Base-by-base conservation (phyloP, 1,140 invertebrate genomes). In the Laupala kohalensis region DNA sequence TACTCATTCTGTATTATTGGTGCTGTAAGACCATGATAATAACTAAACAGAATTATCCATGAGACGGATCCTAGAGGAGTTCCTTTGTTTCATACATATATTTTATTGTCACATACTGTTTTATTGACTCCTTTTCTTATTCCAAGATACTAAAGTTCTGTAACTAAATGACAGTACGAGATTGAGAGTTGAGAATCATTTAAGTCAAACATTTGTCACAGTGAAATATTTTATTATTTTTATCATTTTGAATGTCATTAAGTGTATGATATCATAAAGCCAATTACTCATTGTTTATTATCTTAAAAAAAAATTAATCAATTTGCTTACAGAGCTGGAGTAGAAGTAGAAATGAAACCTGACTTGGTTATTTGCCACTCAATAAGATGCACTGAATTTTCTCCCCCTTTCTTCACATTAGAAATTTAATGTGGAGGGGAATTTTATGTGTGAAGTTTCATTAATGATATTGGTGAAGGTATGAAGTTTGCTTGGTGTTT, bases 381-480 rank as follows among this genome's bases (percentile, higher is more conserved):
- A 29, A 72, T 76, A 5, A 70, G 73, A 71, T 75, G 75, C 37
- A 73, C 72, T 0, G 69, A 74, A 25, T 78, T 76, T 67, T 70
- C 66, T 62, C 76, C 75, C 9, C 77, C 77, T 19, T 74, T 74
- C 71, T 78, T 78, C 62, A 76, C 74, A 13, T 27, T 78, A 15
- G 68, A 74, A n/a, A 71, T 78, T 13, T 66, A 72, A 15, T 78
- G 77, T 71, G 76, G 76, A 23, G 74, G 74, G 0, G 77, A 77
- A 3, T 78, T 78, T 66, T 78, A 78, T 71, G 70, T 78, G 62
- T 69, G 77, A 23, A 77, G 76, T 69, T 69, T 78, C 15, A 69
- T 78, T 1, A 70, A 78, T 67, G 77, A 78, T 64, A 19, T 78
- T 23, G 77, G 75, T 29, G 73, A 67, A 73, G 76, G 77, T 78